Conservation (phyloP, 2,113 vertebrate species). For the Leptocoma aspasia region DNA sequence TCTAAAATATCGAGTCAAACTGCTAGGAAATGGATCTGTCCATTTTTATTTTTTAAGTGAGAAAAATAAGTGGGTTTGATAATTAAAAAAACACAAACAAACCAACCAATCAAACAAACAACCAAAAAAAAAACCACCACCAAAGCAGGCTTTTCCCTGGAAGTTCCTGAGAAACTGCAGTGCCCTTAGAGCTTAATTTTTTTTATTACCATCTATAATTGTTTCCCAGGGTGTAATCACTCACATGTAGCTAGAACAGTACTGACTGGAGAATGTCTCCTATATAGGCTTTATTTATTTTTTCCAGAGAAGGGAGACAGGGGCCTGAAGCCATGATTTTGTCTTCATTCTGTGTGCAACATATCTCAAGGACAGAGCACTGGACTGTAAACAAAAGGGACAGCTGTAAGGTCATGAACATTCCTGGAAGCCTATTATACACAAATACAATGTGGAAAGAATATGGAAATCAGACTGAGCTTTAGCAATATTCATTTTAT, state of each 20-base stretch:
- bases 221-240: neutral
- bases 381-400: conserved; percentile 68
- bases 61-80: neutral
- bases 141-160: neutral
- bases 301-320: conserved; percentile 23
- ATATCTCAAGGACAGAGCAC: conserved; percentile 65
- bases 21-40: neutral
- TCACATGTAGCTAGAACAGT: neutral
- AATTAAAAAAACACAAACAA: neutral
- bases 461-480: conserved; percentile 42
- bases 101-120: neutral
- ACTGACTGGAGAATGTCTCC: neutral
- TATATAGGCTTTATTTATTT: conserved; percentile 4
- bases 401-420: conserved; percentile 65
- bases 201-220: neutral
- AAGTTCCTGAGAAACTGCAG: neutral
- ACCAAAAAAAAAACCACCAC: neutral
- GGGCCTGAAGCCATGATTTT: conserved; percentile 60
- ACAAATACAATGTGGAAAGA: conserved; percentile 35
- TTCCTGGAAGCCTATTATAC: conserved; percentile 61
- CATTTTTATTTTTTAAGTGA: neutral
- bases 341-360: conserved; percentile 51
- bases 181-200: neutral
- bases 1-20: neutral
- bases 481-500: conserved; percentile 51